These are phyloP conservation scores for Heliconius hermathena DNA, from an alignment of 1,140 invertebrate species.

Conservation along the genomic window DNA sequence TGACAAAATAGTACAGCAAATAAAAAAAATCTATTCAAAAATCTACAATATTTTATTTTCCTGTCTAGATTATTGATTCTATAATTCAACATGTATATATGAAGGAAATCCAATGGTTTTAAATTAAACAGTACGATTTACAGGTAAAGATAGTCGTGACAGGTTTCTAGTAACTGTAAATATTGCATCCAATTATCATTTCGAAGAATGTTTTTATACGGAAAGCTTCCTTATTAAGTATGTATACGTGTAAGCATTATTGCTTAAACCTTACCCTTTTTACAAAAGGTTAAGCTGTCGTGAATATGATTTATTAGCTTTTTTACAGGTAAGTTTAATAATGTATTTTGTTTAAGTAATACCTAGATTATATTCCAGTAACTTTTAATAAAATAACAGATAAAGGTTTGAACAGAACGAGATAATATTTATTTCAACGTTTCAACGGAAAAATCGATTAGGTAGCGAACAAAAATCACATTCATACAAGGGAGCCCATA, in stretches of 20 bases:
- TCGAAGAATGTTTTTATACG: background rate
- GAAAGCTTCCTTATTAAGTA: background rate
- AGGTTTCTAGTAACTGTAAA: background rate
- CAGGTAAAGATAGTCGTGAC: background rate
- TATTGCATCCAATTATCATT: background rate
- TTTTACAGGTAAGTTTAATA: constrained; percentile 39
- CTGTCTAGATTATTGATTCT: background rate
- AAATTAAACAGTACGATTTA: background rate
- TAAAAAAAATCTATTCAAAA: background rate
- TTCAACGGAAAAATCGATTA: too few relatives aligned
- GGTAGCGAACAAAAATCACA: too few relatives aligned
- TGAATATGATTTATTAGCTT: constrained; percentile 46
- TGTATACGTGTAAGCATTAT: background rate
- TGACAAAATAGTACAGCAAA: background rate
- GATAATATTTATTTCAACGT: background rate
- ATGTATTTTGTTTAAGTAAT: background rate
- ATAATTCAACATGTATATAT: background rate
- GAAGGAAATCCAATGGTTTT: background rate
- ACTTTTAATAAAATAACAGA: background rate
- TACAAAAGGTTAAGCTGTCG: constrained; percentile 37
- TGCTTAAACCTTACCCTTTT: background rate
- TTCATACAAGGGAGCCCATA: too few relatives aligned
- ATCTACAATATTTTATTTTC: too few relatives aligned
- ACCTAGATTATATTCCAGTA: background rate
- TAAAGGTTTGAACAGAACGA: background rate